phyloP scores from a whole-genome alignment of 2,888 invertebrate species.

The Erebia epiphron region DNA sequence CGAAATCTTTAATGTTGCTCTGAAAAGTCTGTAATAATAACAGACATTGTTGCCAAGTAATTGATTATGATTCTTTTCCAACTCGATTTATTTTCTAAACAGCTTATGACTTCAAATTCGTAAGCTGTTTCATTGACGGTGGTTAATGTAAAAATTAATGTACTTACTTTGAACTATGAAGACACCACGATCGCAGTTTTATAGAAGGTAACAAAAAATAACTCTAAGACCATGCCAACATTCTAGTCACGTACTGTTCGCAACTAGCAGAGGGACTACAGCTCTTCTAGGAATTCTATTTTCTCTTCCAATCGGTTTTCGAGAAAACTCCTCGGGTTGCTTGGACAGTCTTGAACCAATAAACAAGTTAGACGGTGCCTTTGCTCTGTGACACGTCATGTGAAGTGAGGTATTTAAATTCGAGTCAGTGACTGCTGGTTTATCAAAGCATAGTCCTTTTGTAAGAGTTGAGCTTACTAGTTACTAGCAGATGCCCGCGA shows the following conservation, averaged over 20 bases:
- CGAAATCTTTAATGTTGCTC: too few species aligned
- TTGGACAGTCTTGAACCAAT: conserved; percentile 32
- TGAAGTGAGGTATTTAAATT: conserved; percentile 35
- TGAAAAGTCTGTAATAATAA: too few species aligned
- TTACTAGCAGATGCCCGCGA: too few species aligned
- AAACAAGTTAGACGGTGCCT: conserved; percentile 37
- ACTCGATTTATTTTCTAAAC: too few species aligned
- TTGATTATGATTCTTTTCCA: too few species aligned
- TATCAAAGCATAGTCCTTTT: background rate
- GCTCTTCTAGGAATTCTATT: conserved; percentile 24
- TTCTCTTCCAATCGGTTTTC: conserved; percentile 22
- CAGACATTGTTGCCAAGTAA: too few species aligned
- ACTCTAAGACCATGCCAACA: conserved; percentile 4
- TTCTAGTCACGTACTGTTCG: conserved; percentile 15
- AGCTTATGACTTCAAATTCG: too few species aligned
- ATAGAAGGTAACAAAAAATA: conserved; percentile 12
- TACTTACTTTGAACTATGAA: background rate
- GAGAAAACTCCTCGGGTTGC: conserved; percentile 17
- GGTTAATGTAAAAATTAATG: background rate
- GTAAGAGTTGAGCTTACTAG: too few species aligned
- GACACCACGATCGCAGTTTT: background rate
- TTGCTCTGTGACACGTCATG: conserved; percentile 31
- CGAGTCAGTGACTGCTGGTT: conserved; percentile 23
- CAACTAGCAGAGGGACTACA: conserved; percentile 27
- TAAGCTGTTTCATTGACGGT: background rate